These are phyloP conservation scores for Harpagoxenus sublaevis DNA, from an alignment of 2,888 invertebrate species.

Conservation along the genomic window DNA sequence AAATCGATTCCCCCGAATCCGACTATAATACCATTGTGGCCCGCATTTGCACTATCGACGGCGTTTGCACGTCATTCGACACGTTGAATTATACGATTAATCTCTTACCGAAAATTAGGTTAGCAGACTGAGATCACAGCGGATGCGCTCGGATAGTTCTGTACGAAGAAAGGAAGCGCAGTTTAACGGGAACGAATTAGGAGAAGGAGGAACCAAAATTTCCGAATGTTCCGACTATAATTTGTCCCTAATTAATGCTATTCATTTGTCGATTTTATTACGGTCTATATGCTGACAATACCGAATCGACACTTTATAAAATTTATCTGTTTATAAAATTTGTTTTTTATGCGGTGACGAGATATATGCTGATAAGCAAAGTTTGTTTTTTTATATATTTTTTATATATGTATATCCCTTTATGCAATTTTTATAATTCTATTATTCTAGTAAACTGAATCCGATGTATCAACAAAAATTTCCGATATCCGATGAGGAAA, in stretches of 20 bases:
- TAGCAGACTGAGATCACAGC: constrained; percentile 69
- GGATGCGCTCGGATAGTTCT: constrained; percentile 52
- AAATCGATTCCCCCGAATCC: constrained; percentile 62
- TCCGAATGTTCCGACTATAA: constrained; percentile 41
- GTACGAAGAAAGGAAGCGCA: constrained; percentile 33
- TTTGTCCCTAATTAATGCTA: constrained; percentile 51
- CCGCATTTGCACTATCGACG: constrained; percentile 68
- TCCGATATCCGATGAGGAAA: not conserved
- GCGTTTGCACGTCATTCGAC: constrained; percentile 57
- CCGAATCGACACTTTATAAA: not conserved
- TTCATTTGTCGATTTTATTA: constrained; percentile 1
- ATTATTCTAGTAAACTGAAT: constrained; percentile 7
- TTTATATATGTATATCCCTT: not conserved
- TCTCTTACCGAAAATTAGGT: constrained; percentile 77
- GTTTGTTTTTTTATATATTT: not conserved
- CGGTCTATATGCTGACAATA: not conserved
- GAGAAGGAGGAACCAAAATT: constrained; percentile 38
- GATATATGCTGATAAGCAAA: not conserved
- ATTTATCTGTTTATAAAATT: not conserved
- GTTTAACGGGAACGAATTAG: constrained; percentile 19
- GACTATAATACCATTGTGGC: constrained; percentile 66
- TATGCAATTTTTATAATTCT: not conserved
- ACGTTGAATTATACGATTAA: constrained; percentile 76
- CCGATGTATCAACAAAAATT: not conserved
- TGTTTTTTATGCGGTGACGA: not conserved